Percentiles rank a stretch among this genome's conserved stretches.
Evolutionary conservation across 2,113 vertebrate genomes (phyloP).

Genomic region (Pongo abelii): DNA sequence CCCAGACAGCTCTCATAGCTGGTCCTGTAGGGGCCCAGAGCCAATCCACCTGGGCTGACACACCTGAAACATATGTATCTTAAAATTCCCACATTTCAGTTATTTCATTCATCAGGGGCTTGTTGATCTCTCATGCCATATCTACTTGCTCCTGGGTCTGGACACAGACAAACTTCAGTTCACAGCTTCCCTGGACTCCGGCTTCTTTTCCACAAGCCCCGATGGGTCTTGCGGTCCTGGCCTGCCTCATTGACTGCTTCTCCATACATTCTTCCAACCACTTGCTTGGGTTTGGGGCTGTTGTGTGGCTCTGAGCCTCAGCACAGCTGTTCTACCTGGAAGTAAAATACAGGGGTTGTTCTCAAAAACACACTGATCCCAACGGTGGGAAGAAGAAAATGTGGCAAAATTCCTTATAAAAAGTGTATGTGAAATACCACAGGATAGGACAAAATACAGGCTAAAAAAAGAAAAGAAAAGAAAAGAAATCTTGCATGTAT

Average conservation of each 20-base stretch:
- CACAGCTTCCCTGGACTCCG: background rate
- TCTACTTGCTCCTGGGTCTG: too few relatives aligned
- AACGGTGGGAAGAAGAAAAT: background rate
- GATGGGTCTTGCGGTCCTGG: too few relatives aligned
- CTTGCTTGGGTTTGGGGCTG: background rate
- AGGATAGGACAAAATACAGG: background rate
- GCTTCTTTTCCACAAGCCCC: background rate
- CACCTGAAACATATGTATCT: too few relatives aligned
- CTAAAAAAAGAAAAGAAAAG: too few relatives aligned
- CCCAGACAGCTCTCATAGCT: background rate
- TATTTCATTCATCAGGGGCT: background rate
- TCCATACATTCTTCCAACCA: background rate
- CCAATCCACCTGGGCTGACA: fast-evolving
- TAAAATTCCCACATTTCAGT: background rate
- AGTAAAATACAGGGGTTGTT: too few relatives aligned
- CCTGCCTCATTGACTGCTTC: too few relatives aligned
- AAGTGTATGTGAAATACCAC: background rate
- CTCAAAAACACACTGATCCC: background rate
- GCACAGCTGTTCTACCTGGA: background rate
- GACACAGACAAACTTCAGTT: background rate
- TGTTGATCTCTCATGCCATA: background rate
- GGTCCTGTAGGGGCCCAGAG: background rate
- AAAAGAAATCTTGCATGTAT: background rate
- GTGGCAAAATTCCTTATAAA: background rate
- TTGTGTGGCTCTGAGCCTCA: background rate